Evolutionary conservation across 2,113 vertebrate genomes (phyloP).

Genomic region (Etheostoma spectabile): DNA sequence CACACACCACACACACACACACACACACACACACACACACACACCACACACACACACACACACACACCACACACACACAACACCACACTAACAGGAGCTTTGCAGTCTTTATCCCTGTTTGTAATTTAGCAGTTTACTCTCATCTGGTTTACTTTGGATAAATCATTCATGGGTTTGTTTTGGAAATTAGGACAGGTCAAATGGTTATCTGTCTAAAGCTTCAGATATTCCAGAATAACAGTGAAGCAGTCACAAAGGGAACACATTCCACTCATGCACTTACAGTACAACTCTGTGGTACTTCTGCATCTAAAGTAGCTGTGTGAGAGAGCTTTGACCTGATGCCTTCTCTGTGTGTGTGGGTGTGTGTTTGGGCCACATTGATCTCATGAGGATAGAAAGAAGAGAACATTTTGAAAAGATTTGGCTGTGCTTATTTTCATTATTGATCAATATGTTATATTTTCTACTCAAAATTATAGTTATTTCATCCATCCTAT

Average conservation of each 20-base stretch:
- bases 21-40: constrained; percentile 32
- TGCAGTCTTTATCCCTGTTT: constrained; percentile 42
- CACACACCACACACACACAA: constrained; percentile 37
- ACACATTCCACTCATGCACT: background rate
- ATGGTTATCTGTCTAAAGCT: constrained; percentile 30
- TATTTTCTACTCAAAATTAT: background rate
- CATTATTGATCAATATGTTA: background rate
- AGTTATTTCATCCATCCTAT: background rate
- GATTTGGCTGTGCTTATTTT: background rate
- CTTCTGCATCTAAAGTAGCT: constrained; percentile 9
- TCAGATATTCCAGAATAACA: constrained; percentile 27
- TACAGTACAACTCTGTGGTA: background rate
- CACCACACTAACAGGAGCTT: constrained; percentile 44
- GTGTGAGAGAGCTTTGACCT: constrained; percentile 20
- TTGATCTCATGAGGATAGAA: background rate
- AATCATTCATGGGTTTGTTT: constrained; percentile 55
- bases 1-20: constrained; percentile 19
- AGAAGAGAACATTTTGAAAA: no score
- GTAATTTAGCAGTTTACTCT: constrained; percentile 38
- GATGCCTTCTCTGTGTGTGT: constrained; percentile 5
- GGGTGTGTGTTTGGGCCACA: background rate
- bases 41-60: constrained; percentile 19
- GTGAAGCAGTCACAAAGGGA: constrained; percentile 17
- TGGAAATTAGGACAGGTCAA: constrained; percentile 35
- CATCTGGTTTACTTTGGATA: constrained; percentile 56